A percentile compares a stretch with the other conserved stretches of the same genome.
Conservation (phyloP, 2,113 vertebrate genomes). For the Pelusios castaneus region DNA sequence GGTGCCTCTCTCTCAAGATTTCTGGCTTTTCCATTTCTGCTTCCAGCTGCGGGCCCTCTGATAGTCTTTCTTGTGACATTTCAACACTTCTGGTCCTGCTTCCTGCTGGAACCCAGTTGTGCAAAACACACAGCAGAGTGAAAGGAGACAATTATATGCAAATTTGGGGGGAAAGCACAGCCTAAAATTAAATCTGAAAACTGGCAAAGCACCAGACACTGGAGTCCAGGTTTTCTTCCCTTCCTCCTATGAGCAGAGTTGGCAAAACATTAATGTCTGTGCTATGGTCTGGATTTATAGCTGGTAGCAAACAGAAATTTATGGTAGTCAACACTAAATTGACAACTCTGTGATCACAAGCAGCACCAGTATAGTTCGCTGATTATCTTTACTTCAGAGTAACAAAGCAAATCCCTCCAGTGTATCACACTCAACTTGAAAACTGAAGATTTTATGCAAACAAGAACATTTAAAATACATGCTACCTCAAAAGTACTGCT, state of each 20-base stretch:
- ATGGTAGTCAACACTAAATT: not conserved
- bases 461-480: slow-evolving; percentile 10
- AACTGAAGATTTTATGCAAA: not conserved
- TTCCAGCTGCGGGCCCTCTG: not conserved
- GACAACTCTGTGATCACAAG: not conserved
- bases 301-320: slow-evolving; percentile 14
- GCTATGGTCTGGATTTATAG: accelerated
- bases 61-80: not conserved
- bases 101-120: accelerated
- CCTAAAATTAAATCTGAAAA: not conserved
- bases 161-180: not conserved
- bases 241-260: not conserved
- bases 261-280: not conserved
- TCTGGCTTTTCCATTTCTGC: not conserved
- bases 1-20: not conserved
- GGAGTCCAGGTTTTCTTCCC: not conserved
- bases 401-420: slow-evolving; percentile 17
- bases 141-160: not conserved
- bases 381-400: slow-evolving; percentile 39
- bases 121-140: accelerated
- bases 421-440: slow-evolving; percentile 3
- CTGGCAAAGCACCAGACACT: not conserved
- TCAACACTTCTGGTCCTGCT: not conserved
- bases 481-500: not conserved
- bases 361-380: not conserved